These are phyloP conservation scores for Tachina grossa DNA, from an alignment of 2,888 invertebrate genomes.

Conservation along the genomic window DNA sequence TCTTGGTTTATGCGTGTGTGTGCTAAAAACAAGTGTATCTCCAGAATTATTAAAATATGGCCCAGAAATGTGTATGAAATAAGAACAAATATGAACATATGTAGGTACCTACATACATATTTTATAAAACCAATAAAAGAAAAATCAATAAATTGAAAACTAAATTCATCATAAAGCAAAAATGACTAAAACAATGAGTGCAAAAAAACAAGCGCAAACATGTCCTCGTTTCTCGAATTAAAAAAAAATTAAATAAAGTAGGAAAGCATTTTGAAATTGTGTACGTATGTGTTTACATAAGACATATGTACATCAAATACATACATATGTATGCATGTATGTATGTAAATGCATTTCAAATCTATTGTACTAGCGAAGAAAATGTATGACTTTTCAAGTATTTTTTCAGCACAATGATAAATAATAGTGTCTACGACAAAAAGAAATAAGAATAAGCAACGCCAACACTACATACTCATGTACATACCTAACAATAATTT, in stretches of 20 bases:
- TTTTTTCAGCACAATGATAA: constrained; percentile 12
- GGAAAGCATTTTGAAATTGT: constrained; percentile 22
- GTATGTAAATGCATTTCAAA: constrained; percentile 20
- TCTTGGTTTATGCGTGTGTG: constrained; percentile 15
- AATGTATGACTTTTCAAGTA: constrained; percentile 11
- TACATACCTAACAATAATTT: constrained; percentile 20
- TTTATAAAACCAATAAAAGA: constrained; percentile 28
- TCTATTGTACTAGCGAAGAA: background rate
- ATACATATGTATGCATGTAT: background rate
- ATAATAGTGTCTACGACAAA: background rate
- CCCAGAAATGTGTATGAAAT: constrained; percentile 16
- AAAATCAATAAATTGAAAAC: constrained; percentile 55
- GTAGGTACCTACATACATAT: background rate
- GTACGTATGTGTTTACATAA: background rate
- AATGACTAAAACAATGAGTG: background rate
- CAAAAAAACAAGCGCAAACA: constrained; percentile 19
- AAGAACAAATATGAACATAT: background rate
- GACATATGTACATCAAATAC: too few relatives aligned
- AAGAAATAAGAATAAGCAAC: constrained; percentile 10
- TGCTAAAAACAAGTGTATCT: constrained; percentile 40
- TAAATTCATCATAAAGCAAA: constrained; percentile 10
- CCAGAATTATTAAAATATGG: constrained; percentile 24
- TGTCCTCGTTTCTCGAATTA: constrained; percentile 45
- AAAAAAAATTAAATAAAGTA: constrained; percentile 21
- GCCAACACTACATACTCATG: constrained; percentile 27